Percentiles rank a stretch among this genome's conserved stretches.
Evolutionary conservation across 2,888 invertebrate genomes (phyloP).

Genomic region (Diaperis boleti): DNA sequence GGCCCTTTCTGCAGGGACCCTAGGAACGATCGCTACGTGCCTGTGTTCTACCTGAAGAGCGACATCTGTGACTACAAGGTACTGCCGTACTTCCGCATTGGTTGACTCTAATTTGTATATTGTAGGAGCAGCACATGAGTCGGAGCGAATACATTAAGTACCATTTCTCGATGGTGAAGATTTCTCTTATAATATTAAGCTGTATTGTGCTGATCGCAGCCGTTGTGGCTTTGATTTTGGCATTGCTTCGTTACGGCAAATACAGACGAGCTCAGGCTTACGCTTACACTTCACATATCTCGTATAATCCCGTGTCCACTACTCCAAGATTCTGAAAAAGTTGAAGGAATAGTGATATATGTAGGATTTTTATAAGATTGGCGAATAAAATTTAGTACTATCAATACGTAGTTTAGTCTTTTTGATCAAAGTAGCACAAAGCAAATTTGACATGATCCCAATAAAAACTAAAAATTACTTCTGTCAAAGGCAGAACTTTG

Average conservation of each 20-base stretch:
- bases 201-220: constrained; percentile 51
- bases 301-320: constrained; percentile 58
- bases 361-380: neutral
- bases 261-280: constrained; percentile 53
- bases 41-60: constrained; percentile 51
- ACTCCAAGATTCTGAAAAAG: too few species aligned
- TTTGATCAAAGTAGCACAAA: too few species aligned
- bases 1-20: constrained; percentile 59
- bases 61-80: constrained; percentile 51
- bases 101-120: neutral
- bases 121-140: neutral
- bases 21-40: constrained; percentile 46
- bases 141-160: constrained; percentile 32
- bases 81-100: too few species aligned
- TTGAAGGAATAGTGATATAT: neutral
- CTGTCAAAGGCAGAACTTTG: too few species aligned
- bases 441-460: too few species aligned
- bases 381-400: too few species aligned
- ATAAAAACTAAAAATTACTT: too few species aligned
- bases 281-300: constrained; percentile 57
- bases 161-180: constrained; percentile 54
- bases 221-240: constrained; percentile 53
- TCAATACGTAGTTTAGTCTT: too few species aligned
- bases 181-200: constrained; percentile 55
- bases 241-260: constrained; percentile 55